Evolutionary conservation across 1,140 invertebrate genomes (phyloP).

Genomic region (Zaprionus nigranus): DNA sequence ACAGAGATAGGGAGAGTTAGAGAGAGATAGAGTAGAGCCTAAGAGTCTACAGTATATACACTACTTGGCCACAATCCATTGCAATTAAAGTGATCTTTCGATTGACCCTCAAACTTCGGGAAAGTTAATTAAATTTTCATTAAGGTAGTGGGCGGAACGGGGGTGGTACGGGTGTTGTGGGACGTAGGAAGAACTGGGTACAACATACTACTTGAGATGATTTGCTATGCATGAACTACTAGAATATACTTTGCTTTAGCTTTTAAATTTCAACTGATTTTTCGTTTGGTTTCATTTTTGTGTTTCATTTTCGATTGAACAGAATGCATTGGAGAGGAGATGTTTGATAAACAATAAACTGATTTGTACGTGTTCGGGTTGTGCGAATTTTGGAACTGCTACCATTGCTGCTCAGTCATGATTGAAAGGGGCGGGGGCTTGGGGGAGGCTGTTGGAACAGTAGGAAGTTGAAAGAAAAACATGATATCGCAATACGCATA

Average conservation of each 20-base stretch:
- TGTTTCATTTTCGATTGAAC: conserved; percentile 58
- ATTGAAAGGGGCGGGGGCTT: conserved; percentile 43
- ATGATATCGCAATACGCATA: conserved; percentile 66
- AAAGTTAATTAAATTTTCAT: conserved; percentile 79
- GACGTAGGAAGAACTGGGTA: conserved; percentile 45
- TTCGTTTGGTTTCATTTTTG: conserved; percentile 54
- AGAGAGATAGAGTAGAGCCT: conserved; percentile 21
- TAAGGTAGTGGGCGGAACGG: conserved; percentile 21
- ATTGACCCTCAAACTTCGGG: conserved; percentile 68
- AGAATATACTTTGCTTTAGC: conserved; percentile 34
- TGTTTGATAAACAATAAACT: conserved; percentile 72
- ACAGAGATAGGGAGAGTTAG: conserved; percentile 35
- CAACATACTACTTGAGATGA: conserved; percentile 77
- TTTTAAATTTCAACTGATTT: conserved; percentile 33
- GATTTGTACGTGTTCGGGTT: conserved; percentile 50
- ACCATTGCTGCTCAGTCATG: conserved; percentile 82
- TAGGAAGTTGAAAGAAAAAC: conserved; percentile 60
- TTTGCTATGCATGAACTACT: conserved; percentile 53
- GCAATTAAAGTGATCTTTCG: conserved; percentile 52
- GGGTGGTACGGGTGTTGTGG: conserved; percentile 16
- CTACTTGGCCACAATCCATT: conserved; percentile 43
- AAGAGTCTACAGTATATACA: conserved; percentile 35
- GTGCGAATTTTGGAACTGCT: conserved; percentile 79
- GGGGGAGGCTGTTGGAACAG: conserved; percentile 12
- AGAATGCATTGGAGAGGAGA: conserved; percentile 78